Evolutionary conservation across 2,113 vertebrate genomes (phyloP), one percentile per base, ranked within the genome.

Genomic region (Macaca fascicularis): DNA sequence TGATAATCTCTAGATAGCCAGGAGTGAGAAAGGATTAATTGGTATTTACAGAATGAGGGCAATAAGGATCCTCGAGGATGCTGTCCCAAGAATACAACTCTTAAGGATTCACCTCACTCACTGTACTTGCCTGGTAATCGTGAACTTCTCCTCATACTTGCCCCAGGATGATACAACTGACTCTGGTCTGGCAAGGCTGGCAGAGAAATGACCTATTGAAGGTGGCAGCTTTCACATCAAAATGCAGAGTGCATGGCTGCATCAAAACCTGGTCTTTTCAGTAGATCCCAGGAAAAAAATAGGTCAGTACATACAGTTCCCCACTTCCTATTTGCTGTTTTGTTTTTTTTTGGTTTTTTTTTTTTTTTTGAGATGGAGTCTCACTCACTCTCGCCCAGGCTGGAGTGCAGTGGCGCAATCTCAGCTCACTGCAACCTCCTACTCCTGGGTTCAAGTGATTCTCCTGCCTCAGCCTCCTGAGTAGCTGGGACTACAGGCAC

Each of bases 181-280:
- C 74, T 90, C 23, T 93, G 55, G 52, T 89, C 82, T 93, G 52
- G 22, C 70, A 92, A 79, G 38, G 61, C 35, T 83, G 64, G 69
- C 52, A 75, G 70, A 94, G 87, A 93, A 94, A 83, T 59, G 79
- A 89, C 82, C 82, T 89, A 93, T 0, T 83, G 48, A 55, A 87
- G 27, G 50, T 20, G 40, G 70, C 70, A 97, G 96, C 75, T 95
- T 88, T 93, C 70, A 52, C 61, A 64, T 72, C 83, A 95, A 93
- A 92, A 79, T 76, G 32, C 61, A 83, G 79, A 82, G 35, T 82
- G 23, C 10, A 48, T 35, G 59, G n/a, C 70, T 85, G 6, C 64
- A 79, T 84, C n/a, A 55, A 89, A 93, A 97, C 19, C 4, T 81
- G 5, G 0, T 19, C 17, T 52, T 76, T 52, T 48, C 38, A 81